phyloP scores from a whole-genome alignment of 2,888 invertebrate genomes.

The Candidula unifasciata region DNA sequence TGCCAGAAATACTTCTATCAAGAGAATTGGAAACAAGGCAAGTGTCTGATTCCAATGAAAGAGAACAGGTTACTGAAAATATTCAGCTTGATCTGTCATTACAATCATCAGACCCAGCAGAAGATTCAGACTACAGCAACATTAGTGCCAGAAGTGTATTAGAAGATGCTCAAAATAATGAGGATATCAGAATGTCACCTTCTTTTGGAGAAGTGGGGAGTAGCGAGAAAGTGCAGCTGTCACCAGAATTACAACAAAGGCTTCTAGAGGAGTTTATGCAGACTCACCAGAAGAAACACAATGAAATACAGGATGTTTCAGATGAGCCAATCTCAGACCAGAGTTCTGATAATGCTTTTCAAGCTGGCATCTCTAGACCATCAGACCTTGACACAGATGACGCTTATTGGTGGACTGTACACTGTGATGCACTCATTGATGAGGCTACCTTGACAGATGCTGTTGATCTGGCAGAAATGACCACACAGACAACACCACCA shows the following conservation, averaged over 20 bases:
- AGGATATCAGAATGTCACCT: background rate
- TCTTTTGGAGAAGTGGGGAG: background rate
- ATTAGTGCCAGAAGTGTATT: background rate
- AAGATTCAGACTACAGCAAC: conserved; percentile 4
- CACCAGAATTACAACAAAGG: conserved; percentile 49
- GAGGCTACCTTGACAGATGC: conserved; percentile 43
- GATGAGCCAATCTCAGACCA: background rate
- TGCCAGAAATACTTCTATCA: conserved; percentile 6
- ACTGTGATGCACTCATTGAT: conserved; percentile 19
- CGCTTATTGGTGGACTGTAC: background rate
- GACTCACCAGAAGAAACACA: conserved; percentile 1
- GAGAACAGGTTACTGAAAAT: conserved; percentile 49
- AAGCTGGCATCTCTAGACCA: background rate
- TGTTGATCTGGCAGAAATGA: conserved; percentile 18
- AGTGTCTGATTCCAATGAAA: conserved; percentile 58
- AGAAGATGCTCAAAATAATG: background rate
- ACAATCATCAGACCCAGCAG: background rate
- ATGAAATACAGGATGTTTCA: background rate
- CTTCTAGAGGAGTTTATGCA: conserved; percentile 38
- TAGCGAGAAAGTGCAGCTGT: conserved; percentile 31
- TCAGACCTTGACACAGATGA: background rate
- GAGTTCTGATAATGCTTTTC: background rate
- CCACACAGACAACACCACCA: conserved; percentile 38
- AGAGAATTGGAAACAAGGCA: conserved; percentile 56
- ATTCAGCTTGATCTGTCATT: background rate